Evolutionary conservation across 2,888 invertebrate genomes (phyloP).

Genomic region (Malthinus seriepunctatus): DNA sequence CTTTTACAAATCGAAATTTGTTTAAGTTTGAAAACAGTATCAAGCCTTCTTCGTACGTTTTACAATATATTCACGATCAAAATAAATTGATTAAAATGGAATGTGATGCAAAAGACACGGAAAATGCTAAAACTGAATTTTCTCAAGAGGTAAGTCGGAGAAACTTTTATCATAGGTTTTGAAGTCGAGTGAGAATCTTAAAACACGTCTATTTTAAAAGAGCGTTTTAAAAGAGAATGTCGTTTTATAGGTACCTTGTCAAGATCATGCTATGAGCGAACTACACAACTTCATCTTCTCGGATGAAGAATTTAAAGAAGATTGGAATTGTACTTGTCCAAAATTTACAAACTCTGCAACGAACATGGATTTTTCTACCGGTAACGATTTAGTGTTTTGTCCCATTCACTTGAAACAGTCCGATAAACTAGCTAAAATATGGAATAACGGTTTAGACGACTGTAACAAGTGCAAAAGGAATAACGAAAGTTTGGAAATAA

Average conservation of each 20-base stretch:
- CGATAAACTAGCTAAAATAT: conserved; percentile 44
- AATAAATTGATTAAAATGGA: neutral
- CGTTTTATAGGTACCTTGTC: conserved; percentile 30
- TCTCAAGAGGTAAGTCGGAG: conserved; percentile 28
- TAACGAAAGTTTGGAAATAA: conserved; percentile 32
- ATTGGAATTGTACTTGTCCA: conserved; percentile 23
- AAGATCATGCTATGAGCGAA: conserved; percentile 34
- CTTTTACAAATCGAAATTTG: too few species aligned
- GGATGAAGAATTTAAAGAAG: conserved; percentile 37
- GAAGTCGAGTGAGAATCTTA: too few species aligned
- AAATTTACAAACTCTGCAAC: conserved; percentile 21
- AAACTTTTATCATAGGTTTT: neutral
- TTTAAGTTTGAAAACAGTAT: too few species aligned
- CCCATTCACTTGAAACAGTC: conserved; percentile 25
- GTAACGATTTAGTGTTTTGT: conserved; percentile 27
- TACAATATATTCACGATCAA: neutral
- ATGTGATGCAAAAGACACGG: too few species aligned
- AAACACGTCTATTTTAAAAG: too few species aligned
- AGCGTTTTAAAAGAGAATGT: neutral
- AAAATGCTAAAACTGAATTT: conserved; percentile 16
- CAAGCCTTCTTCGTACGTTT: neutral
- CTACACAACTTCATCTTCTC: conserved; percentile 44
- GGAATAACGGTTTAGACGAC: conserved; percentile 44
- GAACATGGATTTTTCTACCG: conserved; percentile 33
- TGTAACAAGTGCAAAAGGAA: conserved; percentile 55